Evolutionary conservation across 2,888 invertebrate species (phyloP).

Genomic region (Ochropleura leucogaster): DNA sequence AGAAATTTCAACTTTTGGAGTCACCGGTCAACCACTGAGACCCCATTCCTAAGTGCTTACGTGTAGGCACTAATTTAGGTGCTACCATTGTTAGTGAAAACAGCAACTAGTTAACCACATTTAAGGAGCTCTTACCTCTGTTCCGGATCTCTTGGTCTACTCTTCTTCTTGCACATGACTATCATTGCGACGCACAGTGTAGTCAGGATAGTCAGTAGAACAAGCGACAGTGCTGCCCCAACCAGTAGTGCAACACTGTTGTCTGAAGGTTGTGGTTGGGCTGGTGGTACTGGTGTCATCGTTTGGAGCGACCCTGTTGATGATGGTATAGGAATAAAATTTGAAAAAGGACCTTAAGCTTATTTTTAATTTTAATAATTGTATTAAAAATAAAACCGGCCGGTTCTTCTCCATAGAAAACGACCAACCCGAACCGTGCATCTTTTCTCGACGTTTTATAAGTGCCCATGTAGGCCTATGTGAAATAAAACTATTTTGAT

Average conservation of each 20-base stretch:
- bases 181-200: slow-evolving; percentile 86
- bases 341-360: neutral
- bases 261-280: slow-evolving; percentile 71
- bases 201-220: slow-evolving; percentile 85
- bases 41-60: neutral
- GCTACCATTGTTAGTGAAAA: neutral
- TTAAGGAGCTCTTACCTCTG: slow-evolving; percentile 73
- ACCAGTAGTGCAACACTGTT: slow-evolving; percentile 85
- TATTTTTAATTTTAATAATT: no score
- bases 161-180: slow-evolving; percentile 87
- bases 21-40: neutral
- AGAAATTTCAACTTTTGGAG: neutral
- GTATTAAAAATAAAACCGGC: no score
- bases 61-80: neutral
- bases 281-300: slow-evolving; percentile 81
- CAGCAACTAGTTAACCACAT: neutral
- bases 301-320: slow-evolving; percentile 85
- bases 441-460: no score
- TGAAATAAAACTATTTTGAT: no score
- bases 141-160: slow-evolving; percentile 80
- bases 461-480: no score
- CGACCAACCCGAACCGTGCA: no score
- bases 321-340: neutral
- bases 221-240: slow-evolving; percentile 85
- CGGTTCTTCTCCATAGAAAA: no score